Base-by-base conservation (phyloP, 1,140 invertebrate genomes). In the Amyelois transitella region DNA sequence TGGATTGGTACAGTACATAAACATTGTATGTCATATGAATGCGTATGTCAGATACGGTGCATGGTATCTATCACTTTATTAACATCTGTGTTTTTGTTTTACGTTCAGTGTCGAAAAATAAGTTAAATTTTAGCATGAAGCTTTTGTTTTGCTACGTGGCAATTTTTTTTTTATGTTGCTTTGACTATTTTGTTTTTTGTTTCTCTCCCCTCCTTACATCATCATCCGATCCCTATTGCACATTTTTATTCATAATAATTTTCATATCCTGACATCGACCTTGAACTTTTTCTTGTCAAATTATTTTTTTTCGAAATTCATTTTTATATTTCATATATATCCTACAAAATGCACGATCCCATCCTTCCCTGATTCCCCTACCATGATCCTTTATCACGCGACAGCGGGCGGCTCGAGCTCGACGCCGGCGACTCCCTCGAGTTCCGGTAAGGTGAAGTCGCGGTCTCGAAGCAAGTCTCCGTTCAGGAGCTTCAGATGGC, bases 401-500 rank as follows among this genome's bases (percentile, higher is more conserved):
- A 53, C 62, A 81, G 78, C 75, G 51, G 69, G 75, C 60, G 74
- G 84, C 12, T 58, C 80, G 69, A 77, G 82, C 55, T 82, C 79
- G 20, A 72, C 75, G 12, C 77, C 81, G 14, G 74, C 78, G 4
- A 87, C 86, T 47, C 75, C 85, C 19, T 81, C 82, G 10, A 84
- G 77, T 51, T 79, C 81, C 67, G 77, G 78, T 82, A 89, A 89
- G 79, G 91, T 93, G 89, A 95, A 94, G 90, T 92, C 94, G 81
- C 92, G 93, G 64, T 95, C 93, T 61, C 92, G 95, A 65, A 96
- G 95, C 89, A 97, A 96, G 89, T 96, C 95, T 58, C 95, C 95
- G 49, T 97, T 97, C 92, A 90, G 95, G 69, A 96, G 95, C 86
- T 96, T 96, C 91, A 92, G 95, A 55, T 96, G 95, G 95, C 65